phyloP scores from a whole-genome alignment of 1,140 invertebrate genomes.

The Stegodyphus dumicola region DNA sequence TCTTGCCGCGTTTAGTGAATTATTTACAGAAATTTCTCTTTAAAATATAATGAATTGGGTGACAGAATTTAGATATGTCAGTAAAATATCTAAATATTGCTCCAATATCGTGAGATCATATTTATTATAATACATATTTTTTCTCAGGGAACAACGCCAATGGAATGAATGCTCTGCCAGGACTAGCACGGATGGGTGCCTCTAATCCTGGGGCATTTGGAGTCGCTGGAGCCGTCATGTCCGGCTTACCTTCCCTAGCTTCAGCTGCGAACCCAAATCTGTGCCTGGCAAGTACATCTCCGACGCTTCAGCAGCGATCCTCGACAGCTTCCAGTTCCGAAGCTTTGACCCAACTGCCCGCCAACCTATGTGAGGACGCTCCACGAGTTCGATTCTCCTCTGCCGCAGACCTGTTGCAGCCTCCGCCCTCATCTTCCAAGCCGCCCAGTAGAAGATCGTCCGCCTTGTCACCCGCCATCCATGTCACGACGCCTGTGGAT shows the following conservation, averaged over 20 bases:
- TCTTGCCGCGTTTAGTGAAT: too few relatives aligned
- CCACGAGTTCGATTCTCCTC: slow-evolving; percentile 48
- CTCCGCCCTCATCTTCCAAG: slow-evolving; percentile 29
- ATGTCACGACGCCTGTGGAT: slow-evolving; percentile 47
- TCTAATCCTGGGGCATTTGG: slow-evolving; percentile 2
- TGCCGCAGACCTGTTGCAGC: slow-evolving; percentile 27
- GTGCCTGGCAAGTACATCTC: slow-evolving; percentile 6
- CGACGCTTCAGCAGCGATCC: not conserved
- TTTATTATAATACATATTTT: not conserved
- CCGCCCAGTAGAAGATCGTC: slow-evolving; percentile 40
- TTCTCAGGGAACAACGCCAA: slow-evolving; percentile 18
- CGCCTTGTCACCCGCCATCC: slow-evolving; percentile 34
- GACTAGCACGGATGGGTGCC: slow-evolving; percentile 12
- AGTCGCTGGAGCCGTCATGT: slow-evolving; percentile 38
- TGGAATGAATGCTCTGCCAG: slow-evolving; percentile 33
- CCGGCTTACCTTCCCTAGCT: slow-evolving; percentile 31
- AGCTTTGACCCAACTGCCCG: not conserved
- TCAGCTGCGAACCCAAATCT: slow-evolving; percentile 35
- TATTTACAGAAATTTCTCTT: too few relatives aligned
- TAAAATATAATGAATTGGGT: too few relatives aligned
- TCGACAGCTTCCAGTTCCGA: not conserved
- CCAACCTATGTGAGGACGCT: not conserved
- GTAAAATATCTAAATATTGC: not conserved
- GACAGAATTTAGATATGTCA: too few relatives aligned
- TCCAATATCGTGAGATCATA: not conserved